These are phyloP conservation scores for Ibidorhyncha struthersii DNA, from an alignment of 2,113 vertebrate genomes.

Conservation along the genomic window DNA sequence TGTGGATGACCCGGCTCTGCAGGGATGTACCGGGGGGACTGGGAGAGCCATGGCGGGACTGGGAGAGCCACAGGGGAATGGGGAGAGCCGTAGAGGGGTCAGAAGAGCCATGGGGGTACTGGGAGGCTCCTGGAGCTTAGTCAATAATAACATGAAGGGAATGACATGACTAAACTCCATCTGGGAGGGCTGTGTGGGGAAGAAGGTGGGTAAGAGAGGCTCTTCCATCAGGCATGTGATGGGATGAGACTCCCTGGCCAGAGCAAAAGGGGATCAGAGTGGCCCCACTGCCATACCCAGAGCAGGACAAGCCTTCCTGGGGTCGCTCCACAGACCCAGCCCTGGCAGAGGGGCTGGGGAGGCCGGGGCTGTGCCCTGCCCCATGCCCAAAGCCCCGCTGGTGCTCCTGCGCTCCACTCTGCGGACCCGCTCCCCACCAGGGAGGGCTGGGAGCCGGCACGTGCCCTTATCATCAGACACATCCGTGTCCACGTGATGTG, in stretches of 20 bases:
- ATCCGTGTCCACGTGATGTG: neutral
- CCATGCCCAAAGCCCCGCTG: rapidly evolving
- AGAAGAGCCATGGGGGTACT: neutral
- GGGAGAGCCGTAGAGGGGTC: neutral
- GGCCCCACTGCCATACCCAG: neutral
- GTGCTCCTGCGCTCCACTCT: rapidly evolving
- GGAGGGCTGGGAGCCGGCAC: neutral
- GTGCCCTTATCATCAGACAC: neutral
- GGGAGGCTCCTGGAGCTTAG: neutral
- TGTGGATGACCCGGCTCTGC: rapidly evolving
- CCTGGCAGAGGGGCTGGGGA: neutral
- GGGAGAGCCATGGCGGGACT: neutral
- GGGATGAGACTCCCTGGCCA: neutral
- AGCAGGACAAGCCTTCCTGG: neutral
- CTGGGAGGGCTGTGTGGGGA: neutral
- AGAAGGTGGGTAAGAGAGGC: neutral
- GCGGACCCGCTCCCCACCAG: rapidly evolving
- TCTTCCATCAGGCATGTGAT: neutral
- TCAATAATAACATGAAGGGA: neutral
- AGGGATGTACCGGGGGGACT: neutral
- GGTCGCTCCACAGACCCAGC: neutral
- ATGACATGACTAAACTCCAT: neutral
- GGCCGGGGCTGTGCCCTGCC: rapidly evolving
- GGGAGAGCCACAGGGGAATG: neutral
- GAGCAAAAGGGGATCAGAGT: neutral